phyloP scores from a whole-genome alignment of 2,113 vertebrate species.

The Callospermophilus lateralis region DNA sequence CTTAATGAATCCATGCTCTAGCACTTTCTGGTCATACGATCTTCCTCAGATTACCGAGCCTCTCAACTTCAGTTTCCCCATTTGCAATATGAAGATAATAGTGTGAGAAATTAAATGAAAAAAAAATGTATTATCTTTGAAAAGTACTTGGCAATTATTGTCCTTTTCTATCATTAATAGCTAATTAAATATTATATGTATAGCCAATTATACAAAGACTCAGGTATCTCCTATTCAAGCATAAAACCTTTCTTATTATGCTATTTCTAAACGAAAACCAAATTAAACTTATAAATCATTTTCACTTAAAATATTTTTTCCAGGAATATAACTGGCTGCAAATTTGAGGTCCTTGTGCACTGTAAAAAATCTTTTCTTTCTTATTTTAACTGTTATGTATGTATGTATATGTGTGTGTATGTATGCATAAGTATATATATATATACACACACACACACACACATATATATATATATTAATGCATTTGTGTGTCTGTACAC shows the following conservation, averaged over 20 bases:
- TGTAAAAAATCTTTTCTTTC: constrained; percentile 32
- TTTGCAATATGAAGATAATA: constrained; percentile 67
- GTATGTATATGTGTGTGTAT: neutral
- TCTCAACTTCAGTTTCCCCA: constrained; percentile 42
- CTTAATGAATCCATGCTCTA: constrained; percentile 3
- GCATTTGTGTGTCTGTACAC: neutral
- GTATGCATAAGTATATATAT: neutral
- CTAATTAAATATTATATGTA: constrained; percentile 60
- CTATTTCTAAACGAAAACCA: constrained; percentile 48
- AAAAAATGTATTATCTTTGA: constrained; percentile 49
- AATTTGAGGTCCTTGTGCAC: constrained; percentile 7
- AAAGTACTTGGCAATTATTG: constrained; percentile 46
- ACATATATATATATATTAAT: neutral
- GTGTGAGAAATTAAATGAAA: constrained; percentile 53
- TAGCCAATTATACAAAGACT: constrained; percentile 57
- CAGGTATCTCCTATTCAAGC: constrained; percentile 1
- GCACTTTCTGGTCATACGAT: neutral
- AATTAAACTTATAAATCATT: constrained; percentile 65
- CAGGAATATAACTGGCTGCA: constrained; percentile 36
- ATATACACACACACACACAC: too few species aligned
- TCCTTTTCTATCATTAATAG: constrained; percentile 59
- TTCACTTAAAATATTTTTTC: constrained; percentile 60
- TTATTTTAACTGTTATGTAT: constrained; percentile 56
- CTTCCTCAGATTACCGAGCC: constrained; percentile 42
- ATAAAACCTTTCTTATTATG: constrained; percentile 28